Base-by-base conservation (phyloP, 2,797 vertebrate genomes). In the Sebastiscus albofasciatus region DNA sequence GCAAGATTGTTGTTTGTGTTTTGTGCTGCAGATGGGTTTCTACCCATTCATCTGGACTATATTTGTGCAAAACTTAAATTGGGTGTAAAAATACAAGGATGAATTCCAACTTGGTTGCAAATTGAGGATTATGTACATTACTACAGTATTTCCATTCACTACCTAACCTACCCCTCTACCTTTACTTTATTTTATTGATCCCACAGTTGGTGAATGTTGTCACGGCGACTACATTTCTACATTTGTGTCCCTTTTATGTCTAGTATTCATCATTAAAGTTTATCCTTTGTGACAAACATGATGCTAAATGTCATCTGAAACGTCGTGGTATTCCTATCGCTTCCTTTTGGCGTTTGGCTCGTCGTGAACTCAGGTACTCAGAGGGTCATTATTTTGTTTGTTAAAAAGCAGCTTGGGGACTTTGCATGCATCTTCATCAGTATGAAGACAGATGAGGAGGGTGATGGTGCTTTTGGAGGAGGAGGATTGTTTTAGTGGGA, bases 401-500 rank as follows among this genome's bases (percentile, higher is more conserved):
- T 80, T 84, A 52, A 77, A 79, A 90, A 88, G 88, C 90, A 91
- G 90, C 88, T 88, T 81, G 77, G 80, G 89, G 87, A 88, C 92
- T 94, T 93, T 91, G 91, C 93, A 94, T 94, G 93, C 85, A 88
- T 90, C 94, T 93, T 93, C 93, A 94, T 87, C 67, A 69, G 76
- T 29, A 85, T 94, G 93, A 94, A 92, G 91, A 86, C 70, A 74
- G 84, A 93, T 93, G 93, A 90, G 84, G 86, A 81, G 79, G 62
- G 84, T 79, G 77, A 94, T 93, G 92, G 90, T 88, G 89, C 75
- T 83, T 87, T 84, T 79, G 62, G 79, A 87, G 79, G 79, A 87
- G 81, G 39, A 72, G 46, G 33, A 79, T 77, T 76, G 24, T 90
- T 93, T 92, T 91, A 94, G 93, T 92, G 90, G 87, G 89, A 87